Conservation (phyloP, 2,888 invertebrate species). For the Drosophila koepferae region DNA sequence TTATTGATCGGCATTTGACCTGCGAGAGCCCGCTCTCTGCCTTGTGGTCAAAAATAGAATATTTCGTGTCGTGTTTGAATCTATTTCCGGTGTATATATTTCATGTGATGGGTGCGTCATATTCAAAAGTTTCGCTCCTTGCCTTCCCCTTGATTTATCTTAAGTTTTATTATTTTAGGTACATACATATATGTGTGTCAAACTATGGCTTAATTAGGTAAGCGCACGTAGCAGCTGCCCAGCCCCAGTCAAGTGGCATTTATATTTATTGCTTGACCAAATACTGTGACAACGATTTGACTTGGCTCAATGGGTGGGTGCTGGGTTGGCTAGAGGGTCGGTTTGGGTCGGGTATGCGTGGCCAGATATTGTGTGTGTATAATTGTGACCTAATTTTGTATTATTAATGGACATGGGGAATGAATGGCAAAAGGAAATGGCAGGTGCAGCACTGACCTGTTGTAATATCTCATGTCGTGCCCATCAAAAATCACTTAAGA, state of each 20-base stretch:
- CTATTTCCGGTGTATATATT: constrained; percentile 56
- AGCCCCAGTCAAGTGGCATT: constrained; percentile 42
- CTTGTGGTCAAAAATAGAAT: constrained; percentile 55
- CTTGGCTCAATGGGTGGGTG: not conserved
- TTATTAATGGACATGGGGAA: constrained; percentile 11
- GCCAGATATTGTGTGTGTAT: constrained; percentile 34
- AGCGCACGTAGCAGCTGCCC: constrained; percentile 54
- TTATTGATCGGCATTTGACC: constrained; percentile 62
- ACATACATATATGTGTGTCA: constrained; percentile 10
- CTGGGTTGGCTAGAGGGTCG: not conserved
- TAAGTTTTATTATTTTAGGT: not conserved
- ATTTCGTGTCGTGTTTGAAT: constrained; percentile 28
- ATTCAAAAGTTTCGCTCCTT: constrained; percentile 31
- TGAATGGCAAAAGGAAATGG: constrained; percentile 23
- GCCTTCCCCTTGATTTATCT: constrained; percentile 29
- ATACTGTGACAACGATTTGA: constrained; percentile 33
- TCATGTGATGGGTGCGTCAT: constrained; percentile 41
- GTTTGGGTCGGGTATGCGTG: constrained; percentile 13
- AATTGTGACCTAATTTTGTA: constrained; percentile 61
- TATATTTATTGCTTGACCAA: constrained; percentile 48
- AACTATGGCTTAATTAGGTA: constrained; percentile 63
- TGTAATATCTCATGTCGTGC: constrained; percentile 42
- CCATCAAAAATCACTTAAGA: constrained; percentile 45
- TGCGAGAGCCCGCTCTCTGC: not conserved
- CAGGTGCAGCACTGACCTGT: constrained; percentile 64